A percentile compares a stretch with the other conserved stretches of the same genome.
These are phyloP conservation scores for Nothocercus nigrocapillus DNA, from an alignment of 2,113 vertebrate species.

Conservation along the genomic window DNA sequence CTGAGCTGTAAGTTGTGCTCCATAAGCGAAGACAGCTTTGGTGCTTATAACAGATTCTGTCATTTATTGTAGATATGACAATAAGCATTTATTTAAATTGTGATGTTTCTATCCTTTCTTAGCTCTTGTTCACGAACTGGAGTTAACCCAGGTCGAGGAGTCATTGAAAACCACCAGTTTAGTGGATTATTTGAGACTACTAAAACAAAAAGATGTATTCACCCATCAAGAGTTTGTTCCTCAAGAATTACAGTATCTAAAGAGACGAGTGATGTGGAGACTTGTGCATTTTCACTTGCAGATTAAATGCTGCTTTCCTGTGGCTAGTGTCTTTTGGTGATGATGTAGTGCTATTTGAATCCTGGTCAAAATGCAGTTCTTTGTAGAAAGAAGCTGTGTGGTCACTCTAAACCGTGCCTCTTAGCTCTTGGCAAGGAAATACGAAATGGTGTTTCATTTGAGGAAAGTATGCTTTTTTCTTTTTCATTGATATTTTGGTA, in stretches of 20 bases:
- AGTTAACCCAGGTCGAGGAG: not conserved
- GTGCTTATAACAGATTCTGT: not conserved
- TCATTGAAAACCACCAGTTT: not conserved
- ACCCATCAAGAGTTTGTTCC: not conserved
- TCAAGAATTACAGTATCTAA: not conserved
- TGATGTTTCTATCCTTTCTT: fast-evolving
- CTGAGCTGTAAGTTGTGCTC: not conserved
- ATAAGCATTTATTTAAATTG: not conserved
- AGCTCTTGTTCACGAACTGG: not conserved
- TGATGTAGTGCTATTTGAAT: not conserved
- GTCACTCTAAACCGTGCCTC: not conserved
- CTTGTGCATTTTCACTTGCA: not conserved
- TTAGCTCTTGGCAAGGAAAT: not conserved
- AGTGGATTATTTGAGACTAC: not conserved
- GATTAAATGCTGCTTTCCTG: not conserved
- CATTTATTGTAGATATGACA: not conserved
- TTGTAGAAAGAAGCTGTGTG: not conserved
- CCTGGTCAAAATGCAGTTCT: not conserved
- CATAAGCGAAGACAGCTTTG: not conserved
- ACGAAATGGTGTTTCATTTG: not conserved
- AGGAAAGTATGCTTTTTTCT: not conserved
- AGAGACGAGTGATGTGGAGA: not conserved
- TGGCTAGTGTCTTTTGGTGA: not conserved
- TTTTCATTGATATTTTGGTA: not conserved
- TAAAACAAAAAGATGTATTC: not conserved